Base-by-base conservation (phyloP, 92 coral and sea anemone genomes). In the Phenganax marumi region DNA sequence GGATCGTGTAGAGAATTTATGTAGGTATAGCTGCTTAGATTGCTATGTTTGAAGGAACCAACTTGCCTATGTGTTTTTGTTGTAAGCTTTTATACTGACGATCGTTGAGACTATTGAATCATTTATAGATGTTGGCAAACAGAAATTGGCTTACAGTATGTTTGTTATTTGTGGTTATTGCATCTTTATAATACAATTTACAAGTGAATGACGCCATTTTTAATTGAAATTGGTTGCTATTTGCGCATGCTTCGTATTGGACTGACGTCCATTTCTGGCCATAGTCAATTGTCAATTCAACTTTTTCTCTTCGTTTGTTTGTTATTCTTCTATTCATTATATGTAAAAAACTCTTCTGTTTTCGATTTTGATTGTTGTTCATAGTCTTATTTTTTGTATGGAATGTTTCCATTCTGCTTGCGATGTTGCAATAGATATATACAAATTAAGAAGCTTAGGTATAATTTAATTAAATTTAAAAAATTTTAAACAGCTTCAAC, bases 111-210 rank as follows among this genome's bases (percentile, higher is more conserved):
- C 22, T 14, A 14, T 62, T 62, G 1, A 13, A 62, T 62, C 25
- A 62, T 62, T 62, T 62, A 13, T 19, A 62, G 68, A 62, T 13
- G 68, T 62, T 62, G 24, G 68, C 3, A 62, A 62, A 62, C 22
- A 19, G 68, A 19, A 19, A 62, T 62, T 2, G 1, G 22, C 68
- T 14, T 62, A 62, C 10, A 62, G 25, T 62, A 62, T 62, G 10
- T 9, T 14, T 24, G 68, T 19, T 62, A 62, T 16, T 62, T 62
- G 68, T 62, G 68, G 24, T 62, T 62, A 13, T 14, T 13, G 24
- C 3, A 62, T 62, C 24, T 9, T 13, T 21, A 1, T 62, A 62
- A 16, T 21, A 19, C 68, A 14, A 62, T 62, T 62, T 62, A 62
- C 22, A 14, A 62, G 18, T 62, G 68, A 13, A 14, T 9, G 68